A percentile compares a stretch with the other conserved stretches of the same genome.
These are phyloP conservation scores for Drosophila ironensis DNA, from an alignment of 1,140 invertebrate genomes.

Conservation along the genomic window DNA sequence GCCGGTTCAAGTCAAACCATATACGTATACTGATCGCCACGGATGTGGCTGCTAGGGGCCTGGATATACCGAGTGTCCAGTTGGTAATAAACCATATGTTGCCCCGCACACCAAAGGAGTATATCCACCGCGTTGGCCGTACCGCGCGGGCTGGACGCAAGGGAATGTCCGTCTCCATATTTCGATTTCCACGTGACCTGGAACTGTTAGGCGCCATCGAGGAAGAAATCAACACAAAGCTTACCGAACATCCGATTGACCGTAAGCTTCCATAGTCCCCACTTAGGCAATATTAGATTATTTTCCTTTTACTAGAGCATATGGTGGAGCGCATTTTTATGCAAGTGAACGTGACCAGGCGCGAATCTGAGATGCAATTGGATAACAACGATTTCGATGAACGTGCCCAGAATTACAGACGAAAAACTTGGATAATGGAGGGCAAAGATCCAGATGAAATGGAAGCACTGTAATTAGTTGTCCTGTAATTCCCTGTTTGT, in stretches of 20 bases:
- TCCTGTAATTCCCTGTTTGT: not conserved
- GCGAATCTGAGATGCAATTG: conserved; percentile 95
- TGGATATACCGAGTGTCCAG: conserved; percentile 94
- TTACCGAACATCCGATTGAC: conserved; percentile 92
- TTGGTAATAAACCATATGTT: conserved; percentile 97
- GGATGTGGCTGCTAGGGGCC: conserved; percentile 96
- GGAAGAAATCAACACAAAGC: conserved; percentile 90
- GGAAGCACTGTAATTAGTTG: conserved; percentile 84
- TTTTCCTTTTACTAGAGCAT: conserved; percentile 51
- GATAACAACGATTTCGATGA: conserved; percentile 96
- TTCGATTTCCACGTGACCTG: conserved; percentile 94
- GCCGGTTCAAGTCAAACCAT: conserved; percentile 93
- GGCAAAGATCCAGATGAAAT: conserved; percentile 91
- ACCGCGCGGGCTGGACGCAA: conserved; percentile 95
- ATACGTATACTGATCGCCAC: conserved; percentile 96
- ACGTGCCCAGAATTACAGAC: conserved; percentile 92
- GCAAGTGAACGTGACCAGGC: conserved; percentile 93
- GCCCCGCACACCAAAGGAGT: conserved; percentile 94
- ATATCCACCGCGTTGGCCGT: conserved; percentile 97
- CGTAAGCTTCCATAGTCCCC: conserved; percentile 84
- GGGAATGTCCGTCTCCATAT: conserved; percentile 94
- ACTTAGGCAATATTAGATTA: not conserved
- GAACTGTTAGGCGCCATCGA: conserved; percentile 94
- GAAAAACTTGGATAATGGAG: conserved; percentile 93
- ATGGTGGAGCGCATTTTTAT: conserved; percentile 88